phyloP scores from a whole-genome alignment of 2,797 vertebrate species.

The Pseudochaenichthys georgianus region DNA sequence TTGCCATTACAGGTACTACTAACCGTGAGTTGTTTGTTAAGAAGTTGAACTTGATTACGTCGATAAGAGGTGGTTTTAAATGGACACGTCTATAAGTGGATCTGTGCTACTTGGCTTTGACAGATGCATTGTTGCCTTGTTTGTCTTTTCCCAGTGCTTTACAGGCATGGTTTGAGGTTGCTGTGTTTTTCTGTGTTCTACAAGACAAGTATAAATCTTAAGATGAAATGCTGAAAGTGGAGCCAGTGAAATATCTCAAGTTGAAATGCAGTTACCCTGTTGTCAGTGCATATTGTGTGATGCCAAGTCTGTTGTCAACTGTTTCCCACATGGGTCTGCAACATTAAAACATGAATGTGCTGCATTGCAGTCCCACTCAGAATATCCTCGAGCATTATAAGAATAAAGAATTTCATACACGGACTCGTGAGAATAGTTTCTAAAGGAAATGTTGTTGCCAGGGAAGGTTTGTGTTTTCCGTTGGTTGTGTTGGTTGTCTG shows the following conservation, averaged over 20 bases:
- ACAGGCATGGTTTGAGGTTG: slow-evolving; percentile 73
- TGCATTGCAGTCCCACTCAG: neutral
- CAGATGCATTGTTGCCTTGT: neutral
- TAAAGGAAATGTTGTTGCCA: slow-evolving; percentile 12
- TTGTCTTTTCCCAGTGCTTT: slow-evolving; percentile 22
- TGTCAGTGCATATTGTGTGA: neutral
- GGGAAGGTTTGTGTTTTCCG: slow-evolving; percentile 38
- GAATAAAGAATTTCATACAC: neutral
- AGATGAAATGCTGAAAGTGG: neutral
- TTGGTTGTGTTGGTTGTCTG: slow-evolving; percentile 46
- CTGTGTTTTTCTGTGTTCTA: slow-evolving; percentile 34
- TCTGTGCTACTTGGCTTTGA: neutral
- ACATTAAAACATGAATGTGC: neutral
- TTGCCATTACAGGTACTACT: slow-evolving; percentile 40
- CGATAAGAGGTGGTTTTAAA: neutral
- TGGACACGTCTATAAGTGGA: neutral
- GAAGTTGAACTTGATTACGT: neutral
- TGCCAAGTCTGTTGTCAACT: neutral
- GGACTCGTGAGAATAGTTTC: neutral
- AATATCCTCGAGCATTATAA: neutral
- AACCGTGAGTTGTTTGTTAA: slow-evolving; percentile 32
- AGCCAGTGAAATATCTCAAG: no score
- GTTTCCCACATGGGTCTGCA: neutral
- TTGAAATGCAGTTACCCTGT: neutral
- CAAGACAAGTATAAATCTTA: neutral